Percentiles rank a stretch among this genome's conserved stretches.
Conservation (phyloP, 2,888 invertebrate genomes). For the Himalopsyche tibetana region DNA sequence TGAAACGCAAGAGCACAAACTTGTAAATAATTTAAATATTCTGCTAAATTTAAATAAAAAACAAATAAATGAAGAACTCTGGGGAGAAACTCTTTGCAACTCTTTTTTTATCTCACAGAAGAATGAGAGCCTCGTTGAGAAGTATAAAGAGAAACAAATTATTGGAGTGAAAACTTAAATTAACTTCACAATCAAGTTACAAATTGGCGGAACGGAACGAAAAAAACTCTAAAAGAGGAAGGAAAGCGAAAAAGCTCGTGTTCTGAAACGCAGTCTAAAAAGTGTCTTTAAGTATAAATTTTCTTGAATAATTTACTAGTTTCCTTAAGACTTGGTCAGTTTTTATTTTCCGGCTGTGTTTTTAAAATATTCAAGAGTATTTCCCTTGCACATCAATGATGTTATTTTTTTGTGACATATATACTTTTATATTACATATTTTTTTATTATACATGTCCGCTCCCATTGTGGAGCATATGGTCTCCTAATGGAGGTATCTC, state of each 20-base stretch:
- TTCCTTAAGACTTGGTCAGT: no score
- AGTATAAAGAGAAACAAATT: conserved; percentile 59
- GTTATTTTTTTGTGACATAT: no score
- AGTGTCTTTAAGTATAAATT: no score
- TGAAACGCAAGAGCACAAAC: not conserved
- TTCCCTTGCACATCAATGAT: no score
- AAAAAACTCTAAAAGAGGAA: conserved; percentile 45
- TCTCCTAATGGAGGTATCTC: no score
- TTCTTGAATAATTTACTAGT: no score
- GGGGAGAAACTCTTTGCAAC: conserved; percentile 1
- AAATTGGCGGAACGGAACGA: conserved; percentile 54
- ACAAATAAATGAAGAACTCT: conserved; percentile 54
- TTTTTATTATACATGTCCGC: no score
- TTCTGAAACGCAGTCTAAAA: not conserved
- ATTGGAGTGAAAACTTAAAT: conserved; percentile 64
- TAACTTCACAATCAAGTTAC: conserved; percentile 65
- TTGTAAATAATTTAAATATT: conserved; percentile 57
- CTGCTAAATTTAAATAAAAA: conserved; percentile 58
- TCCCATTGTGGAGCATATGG: no score
- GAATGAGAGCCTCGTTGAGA: conserved; percentile 12
- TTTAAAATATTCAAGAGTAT: no score
- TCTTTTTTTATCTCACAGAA: conserved; percentile 28
- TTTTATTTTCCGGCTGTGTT: no score
- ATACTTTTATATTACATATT: no score
- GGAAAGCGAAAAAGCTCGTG: not conserved